Conservation (phyloP, 2,113 vertebrate genomes). For the Labeo catla region DNA sequence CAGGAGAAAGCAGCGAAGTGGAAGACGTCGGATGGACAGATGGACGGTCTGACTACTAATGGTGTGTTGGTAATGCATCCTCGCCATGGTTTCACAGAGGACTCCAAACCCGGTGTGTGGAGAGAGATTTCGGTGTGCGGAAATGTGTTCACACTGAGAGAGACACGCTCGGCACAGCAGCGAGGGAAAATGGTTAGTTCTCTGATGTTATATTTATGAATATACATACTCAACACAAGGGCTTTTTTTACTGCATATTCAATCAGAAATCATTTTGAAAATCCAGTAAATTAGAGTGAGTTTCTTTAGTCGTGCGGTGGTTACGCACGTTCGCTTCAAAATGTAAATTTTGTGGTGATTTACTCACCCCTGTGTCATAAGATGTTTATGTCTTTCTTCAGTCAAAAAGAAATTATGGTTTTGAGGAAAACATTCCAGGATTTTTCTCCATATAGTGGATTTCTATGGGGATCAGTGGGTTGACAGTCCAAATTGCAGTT, state of each 20-base stretch:
- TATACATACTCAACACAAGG: neutral
- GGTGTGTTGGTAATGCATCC: slow-evolving; percentile 99
- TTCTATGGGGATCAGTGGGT: too few species aligned
- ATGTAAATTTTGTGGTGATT: too few species aligned
- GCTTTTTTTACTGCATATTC: neutral
- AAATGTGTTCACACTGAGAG: slow-evolving; percentile 93
- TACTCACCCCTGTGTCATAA: too few species aligned
- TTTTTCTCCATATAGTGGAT: too few species aligned
- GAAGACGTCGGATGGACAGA: slow-evolving; percentile 93
- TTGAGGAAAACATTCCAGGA: too few species aligned
- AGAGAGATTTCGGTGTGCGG: slow-evolving; percentile 98
- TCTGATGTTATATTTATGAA: neutral
- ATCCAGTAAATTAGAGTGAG: neutral
- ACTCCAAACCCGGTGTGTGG: slow-evolving; percentile 97
- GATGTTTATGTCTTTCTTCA: too few species aligned
- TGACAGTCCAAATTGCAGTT: too few species aligned
- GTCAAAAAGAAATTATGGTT: too few species aligned
- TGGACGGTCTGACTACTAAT: slow-evolving; percentile 98
- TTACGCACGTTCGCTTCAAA: too few species aligned
- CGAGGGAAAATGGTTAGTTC: slow-evolving; percentile 92
- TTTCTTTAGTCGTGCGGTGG: neutral
- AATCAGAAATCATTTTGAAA: neutral
- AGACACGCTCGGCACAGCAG: slow-evolving; percentile 96
- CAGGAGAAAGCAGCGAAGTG: slow-evolving; percentile 99
- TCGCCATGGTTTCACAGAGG: slow-evolving; percentile 92